phyloP scores from a whole-genome alignment of 92 coral and sea anemone species.

The Anthopleura xanthogrammica region DNA sequence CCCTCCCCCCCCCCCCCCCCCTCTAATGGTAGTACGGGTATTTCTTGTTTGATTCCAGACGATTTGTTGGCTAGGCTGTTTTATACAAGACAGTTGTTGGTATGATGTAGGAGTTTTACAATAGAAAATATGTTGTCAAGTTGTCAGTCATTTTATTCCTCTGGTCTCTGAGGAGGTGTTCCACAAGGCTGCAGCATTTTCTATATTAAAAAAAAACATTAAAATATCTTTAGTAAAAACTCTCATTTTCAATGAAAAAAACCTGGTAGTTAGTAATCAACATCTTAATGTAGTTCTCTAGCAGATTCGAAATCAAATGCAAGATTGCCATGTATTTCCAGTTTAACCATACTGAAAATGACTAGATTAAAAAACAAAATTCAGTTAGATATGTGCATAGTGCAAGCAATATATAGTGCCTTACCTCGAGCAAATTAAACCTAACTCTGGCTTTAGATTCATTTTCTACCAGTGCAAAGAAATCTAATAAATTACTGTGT shows the following conservation, averaged over 20 bases:
- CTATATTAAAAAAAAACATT: constrained; percentile 31
- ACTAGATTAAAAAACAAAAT: too few species aligned
- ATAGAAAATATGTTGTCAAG: background rate
- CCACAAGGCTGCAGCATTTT: constrained; percentile 99
- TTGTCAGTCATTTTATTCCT: constrained; percentile 48
- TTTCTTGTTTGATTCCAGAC: background rate
- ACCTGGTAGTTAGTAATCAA: too few species aligned
- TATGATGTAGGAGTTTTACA: background rate
- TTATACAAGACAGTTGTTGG: too few species aligned
- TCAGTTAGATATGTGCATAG: background rate
- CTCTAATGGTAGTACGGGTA: background rate
- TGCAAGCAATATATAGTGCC: background rate
- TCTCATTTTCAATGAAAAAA: too few species aligned
- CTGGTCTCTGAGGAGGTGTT: constrained; percentile 90
- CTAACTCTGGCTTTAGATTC: constrained; percentile 94
- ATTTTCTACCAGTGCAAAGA: constrained; percentile 92
- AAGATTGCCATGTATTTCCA: too few species aligned
- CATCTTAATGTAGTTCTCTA: too few species aligned
- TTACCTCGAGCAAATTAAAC: constrained; percentile 91
- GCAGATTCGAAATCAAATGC: too few species aligned
- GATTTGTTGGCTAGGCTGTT: too few species aligned
- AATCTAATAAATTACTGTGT: constrained; percentile 88
- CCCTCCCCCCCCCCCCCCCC: background rate
- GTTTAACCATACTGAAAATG: too few species aligned
- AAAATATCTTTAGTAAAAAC: background rate